These are phyloP conservation scores for Eulemur albifrons DNA, from an alignment of 2,797 vertebrate species.

Conservation along the genomic window DNA sequence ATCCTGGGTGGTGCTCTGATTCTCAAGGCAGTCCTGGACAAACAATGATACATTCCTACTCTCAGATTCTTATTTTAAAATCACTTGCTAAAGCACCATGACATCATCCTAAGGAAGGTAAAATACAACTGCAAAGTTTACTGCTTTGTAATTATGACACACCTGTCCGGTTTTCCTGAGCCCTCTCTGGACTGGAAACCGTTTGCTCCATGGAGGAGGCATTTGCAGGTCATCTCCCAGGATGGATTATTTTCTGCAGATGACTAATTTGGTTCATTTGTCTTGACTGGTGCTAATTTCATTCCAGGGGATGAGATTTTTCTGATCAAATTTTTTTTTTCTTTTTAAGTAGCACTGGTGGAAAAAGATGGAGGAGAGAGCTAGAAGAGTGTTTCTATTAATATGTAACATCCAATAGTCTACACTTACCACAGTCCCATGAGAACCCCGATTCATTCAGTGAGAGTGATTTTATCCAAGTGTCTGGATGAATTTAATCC, in stretches of 20 bases:
- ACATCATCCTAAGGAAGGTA: constrained; percentile 54
- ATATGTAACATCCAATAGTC: background rate
- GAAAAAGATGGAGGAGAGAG: background rate
- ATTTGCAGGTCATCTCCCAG: constrained; percentile 52
- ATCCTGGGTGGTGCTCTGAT: background rate
- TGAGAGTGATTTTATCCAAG: background rate
- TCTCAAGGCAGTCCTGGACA: constrained; percentile 33
- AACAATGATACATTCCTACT: constrained; percentile 11
- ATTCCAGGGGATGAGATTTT: constrained; percentile 41
- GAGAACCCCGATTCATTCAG: background rate
- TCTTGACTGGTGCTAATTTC: constrained; percentile 49
- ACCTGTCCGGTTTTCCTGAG: background rate
- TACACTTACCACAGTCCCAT: background rate
- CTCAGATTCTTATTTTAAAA: constrained; percentile 47
- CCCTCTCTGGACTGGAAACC: background rate
- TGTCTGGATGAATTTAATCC: background rate
- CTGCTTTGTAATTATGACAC: constrained; percentile 15
- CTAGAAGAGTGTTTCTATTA: background rate
- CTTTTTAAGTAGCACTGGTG: background rate
- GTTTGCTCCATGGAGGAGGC: background rate
- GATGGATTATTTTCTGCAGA: constrained; percentile 51
- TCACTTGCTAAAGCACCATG: constrained; percentile 43
- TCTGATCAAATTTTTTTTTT: background rate
- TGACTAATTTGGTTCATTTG: constrained; percentile 63
- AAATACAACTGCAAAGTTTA: constrained; percentile 16